Percentiles rank a stretch among this genome's conserved stretches.
Conservation (phyloP, 2,888 invertebrate genomes). For the Fragum sueziense region DNA sequence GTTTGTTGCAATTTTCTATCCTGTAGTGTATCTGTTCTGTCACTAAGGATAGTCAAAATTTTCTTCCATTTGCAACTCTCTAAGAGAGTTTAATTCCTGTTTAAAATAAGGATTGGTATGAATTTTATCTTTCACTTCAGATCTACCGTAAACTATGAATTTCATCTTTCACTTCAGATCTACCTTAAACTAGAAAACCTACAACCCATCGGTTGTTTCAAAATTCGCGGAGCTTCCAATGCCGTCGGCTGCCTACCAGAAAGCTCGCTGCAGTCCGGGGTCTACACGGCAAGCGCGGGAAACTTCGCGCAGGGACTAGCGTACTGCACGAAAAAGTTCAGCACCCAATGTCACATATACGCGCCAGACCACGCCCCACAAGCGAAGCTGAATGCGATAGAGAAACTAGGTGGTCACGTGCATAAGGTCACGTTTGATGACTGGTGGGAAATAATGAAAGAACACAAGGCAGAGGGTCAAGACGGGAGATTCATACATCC, state of each 20-base stretch:
- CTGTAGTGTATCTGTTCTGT: no score
- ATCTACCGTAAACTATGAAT: constrained; percentile 78
- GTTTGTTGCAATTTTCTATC: no score
- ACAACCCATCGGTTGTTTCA: constrained; percentile 79
- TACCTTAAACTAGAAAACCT: constrained; percentile 80
- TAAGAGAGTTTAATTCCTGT: no score
- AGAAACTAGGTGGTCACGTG: constrained; percentile 66
- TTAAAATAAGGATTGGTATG: no score
- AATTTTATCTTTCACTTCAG: no score
- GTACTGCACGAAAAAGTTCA: constrained; percentile 66
- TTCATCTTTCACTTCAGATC: no score
- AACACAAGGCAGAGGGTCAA: constrained; percentile 67
- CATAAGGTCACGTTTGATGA: constrained; percentile 71
- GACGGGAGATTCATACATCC: constrained; percentile 77
- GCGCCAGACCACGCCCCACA: constrained; percentile 74
- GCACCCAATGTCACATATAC: constrained; percentile 71
- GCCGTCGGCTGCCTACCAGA: constrained; percentile 67
- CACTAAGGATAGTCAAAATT: no score
- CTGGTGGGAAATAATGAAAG: constrained; percentile 76
- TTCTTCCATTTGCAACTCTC: no score
- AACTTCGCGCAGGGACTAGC: constrained; percentile 80
- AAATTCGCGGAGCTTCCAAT: constrained; percentile 77
- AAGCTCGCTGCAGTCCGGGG: constrained; percentile 64
- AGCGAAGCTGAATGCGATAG: constrained; percentile 68
- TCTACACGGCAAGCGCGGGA: constrained; percentile 79